These are phyloP conservation scores for Hylomyscus alleni DNA, from an alignment of 2,797 vertebrate genomes.

Conservation along the genomic window DNA sequence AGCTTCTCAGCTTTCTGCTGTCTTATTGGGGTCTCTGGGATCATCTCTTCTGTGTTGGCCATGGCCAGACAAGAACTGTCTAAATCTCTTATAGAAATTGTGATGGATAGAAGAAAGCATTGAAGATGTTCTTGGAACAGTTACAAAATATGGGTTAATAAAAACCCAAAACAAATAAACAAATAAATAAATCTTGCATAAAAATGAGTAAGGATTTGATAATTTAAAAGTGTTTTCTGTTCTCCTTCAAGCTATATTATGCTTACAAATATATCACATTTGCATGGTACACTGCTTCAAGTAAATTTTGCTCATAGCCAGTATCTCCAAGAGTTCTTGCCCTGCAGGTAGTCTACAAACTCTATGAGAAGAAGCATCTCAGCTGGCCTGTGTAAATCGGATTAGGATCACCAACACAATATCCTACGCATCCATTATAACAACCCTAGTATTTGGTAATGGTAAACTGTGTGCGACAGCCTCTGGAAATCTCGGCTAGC, in stretches of 20 bases:
- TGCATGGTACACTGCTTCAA: background rate
- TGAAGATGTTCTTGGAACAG: background rate
- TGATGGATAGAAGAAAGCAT: background rate
- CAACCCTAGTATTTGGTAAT: background rate
- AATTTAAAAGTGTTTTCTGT: background rate
- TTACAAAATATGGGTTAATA: background rate
- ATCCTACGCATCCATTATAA: background rate
- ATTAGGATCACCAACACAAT: background rate
- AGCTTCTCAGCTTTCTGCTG: background rate
- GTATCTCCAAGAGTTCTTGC: background rate
- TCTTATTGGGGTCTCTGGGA: background rate
- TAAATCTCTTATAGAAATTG: background rate
- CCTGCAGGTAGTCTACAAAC: background rate
- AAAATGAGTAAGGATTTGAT: background rate
- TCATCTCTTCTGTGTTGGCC: background rate
- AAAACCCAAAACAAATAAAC: background rate
- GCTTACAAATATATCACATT: background rate
- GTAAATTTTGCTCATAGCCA: background rate
- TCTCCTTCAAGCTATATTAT: background rate
- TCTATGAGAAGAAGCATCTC: background rate
- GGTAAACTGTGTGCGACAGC: no score
- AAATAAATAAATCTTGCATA: background rate
- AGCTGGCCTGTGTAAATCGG: no score
- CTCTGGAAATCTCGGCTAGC: background rate
- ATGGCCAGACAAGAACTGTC: background rate